phyloP scores from a whole-genome alignment of 2,113 vertebrate species.

The Neodontobutis hainanensis region DNA sequence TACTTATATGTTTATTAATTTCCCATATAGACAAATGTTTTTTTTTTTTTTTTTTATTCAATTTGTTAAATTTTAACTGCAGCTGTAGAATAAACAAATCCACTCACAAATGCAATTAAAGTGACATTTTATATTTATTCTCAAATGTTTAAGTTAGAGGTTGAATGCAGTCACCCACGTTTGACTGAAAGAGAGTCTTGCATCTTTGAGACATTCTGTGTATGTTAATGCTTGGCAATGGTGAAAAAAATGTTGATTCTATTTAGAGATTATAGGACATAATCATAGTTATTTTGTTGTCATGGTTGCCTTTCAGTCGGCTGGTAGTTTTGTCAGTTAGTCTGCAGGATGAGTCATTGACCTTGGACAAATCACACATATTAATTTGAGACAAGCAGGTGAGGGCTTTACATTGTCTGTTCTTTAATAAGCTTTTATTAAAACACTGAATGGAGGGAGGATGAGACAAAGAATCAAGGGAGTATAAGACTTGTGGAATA shows the following conservation, averaged over 20 bases:
- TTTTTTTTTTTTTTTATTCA: no score
- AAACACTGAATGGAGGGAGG: constrained; percentile 27
- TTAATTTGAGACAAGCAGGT: constrained; percentile 47
- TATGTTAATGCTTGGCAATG: no score
- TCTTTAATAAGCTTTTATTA: constrained; percentile 54
- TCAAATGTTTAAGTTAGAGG: no score
- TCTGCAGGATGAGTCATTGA: constrained; percentile 50
- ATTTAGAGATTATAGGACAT: constrained; percentile 19
- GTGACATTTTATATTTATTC: no score
- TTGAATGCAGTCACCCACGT: no score
- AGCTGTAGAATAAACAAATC: no score
- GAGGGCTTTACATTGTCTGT: constrained; percentile 50
- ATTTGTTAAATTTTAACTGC: no score
- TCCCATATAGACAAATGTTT: no score
- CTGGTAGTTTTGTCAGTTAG: constrained; percentile 24
- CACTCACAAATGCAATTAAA: no score
- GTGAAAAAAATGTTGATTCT: neutral
- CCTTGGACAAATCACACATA: constrained; percentile 52
- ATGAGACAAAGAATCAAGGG: constrained; percentile 16
- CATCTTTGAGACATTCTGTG: no score
- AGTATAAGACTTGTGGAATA: constrained; percentile 9
- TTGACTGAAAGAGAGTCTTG: no score
- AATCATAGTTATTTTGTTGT: constrained; percentile 39
- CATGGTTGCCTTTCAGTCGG: constrained; percentile 45
- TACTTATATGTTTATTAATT: no score